These are phyloP conservation scores for Melanostoma mellinum DNA, from an alignment of 2,888 invertebrate genomes.

Conservation along the genomic window DNA sequence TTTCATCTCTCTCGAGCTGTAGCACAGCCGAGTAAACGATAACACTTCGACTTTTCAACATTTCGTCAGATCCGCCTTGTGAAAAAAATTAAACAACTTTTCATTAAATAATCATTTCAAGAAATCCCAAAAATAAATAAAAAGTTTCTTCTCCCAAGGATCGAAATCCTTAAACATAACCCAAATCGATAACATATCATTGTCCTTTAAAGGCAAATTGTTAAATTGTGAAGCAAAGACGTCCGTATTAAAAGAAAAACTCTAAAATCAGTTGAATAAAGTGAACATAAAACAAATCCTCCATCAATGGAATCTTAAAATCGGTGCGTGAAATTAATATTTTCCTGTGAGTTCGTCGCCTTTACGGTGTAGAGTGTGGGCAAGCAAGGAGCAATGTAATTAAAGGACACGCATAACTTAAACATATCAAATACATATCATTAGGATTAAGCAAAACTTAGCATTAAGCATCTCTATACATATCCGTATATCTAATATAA, in stretches of 20 bases:
- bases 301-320: constrained; percentile 30
- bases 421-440: constrained; percentile 71
- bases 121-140: constrained; percentile 24
- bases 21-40: constrained; percentile 79
- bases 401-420: constrained; percentile 47
- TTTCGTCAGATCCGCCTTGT: constrained; percentile 73
- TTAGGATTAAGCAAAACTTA: constrained; percentile 58
- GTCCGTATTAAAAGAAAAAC: constrained; percentile 6
- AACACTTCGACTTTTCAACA: constrained; percentile 80
- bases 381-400: constrained; percentile 43
- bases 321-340: constrained; percentile 37
- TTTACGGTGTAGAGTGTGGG: constrained; percentile 30
- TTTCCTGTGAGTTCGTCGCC: constrained; percentile 25
- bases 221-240: constrained; percentile 22
- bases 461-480: constrained; percentile 33
- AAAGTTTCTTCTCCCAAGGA: constrained; percentile 16
- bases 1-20: constrained; percentile 75
- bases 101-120: constrained; percentile 29
- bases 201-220: background rate
- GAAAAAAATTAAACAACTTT: constrained; percentile 37
- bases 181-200: constrained; percentile 40
- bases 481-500: background rate
- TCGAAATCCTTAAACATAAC: background rate
- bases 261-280: constrained; percentile 22
- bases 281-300: constrained; percentile 14